Base-by-base conservation (phyloP, 2,113 vertebrate species). In the Ictalurus punctatus region DNA sequence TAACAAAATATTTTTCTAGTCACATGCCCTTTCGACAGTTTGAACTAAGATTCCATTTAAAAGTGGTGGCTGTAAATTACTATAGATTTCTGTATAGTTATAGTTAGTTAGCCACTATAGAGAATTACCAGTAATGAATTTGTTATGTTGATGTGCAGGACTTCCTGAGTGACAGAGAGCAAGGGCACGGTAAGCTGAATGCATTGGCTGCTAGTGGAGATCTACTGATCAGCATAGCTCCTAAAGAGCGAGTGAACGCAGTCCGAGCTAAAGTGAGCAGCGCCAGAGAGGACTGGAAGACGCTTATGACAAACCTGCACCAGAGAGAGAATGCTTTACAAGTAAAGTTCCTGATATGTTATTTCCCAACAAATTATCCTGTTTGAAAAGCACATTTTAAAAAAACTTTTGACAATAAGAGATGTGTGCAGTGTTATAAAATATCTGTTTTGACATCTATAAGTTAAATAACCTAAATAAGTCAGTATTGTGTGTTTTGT, bases 231-330 rank as follows among this genome's bases (percentile, higher is more conserved):
- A 94, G 96, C 81, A 93, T 99, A 89, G 92, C 98, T 91, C 93
- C 95, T 90, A 93, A 96, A 90, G 98, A 99, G 86, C 96, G 97
- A 89, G 95, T 96, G 54, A 95, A 97, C 88, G 92, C 93, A 59
- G 92, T 98, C 91, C 96, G 92, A 91, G 95, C 96, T 91, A 99
- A 99, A 94, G 95, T 95, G 88, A 90, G 90, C 83, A 93, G 94
- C 0, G 94, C 97, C 84, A 97, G 97, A 91, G 97, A 97, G 73
- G 98, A 99, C 1, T 99, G 98, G 98, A 98, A 97, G 93, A 96
- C 92, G 40, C 96, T 99, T 85, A 96, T 98, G 93, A 96, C 95
- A 34, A 97, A 96, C 73, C 96, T 99, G 76, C 97, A 97, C 92
- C 96, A 95, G 87, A 97, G 97, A 88, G 97, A 99, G 92, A 97